These are phyloP conservation scores for Cyclopterus lumpus DNA, from an alignment of 2,797 vertebrate species.

Conservation along the genomic window DNA sequence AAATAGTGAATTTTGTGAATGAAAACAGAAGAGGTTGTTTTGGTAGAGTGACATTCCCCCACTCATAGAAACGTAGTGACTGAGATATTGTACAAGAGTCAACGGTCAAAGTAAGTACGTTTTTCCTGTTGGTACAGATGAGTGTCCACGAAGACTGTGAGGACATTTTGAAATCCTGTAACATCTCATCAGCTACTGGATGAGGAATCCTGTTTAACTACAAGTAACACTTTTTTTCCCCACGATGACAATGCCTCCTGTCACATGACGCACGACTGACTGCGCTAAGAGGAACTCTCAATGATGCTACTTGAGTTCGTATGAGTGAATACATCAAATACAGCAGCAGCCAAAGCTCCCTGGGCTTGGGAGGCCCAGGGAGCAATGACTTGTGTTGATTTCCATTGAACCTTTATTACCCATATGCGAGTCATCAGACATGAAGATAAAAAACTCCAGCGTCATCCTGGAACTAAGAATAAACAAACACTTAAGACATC, in stretches of 20 bases:
- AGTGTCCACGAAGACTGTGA: slow-evolving; percentile 1
- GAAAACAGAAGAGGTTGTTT: background rate
- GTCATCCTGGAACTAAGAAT: slow-evolving; percentile 74
- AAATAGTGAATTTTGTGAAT: background rate
- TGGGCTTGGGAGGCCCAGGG: slow-evolving; percentile 29
- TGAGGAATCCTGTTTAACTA: slow-evolving; percentile 1
- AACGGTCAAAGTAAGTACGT: slow-evolving; percentile 7
- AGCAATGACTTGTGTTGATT: slow-evolving; percentile 18
- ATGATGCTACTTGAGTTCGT: background rate
- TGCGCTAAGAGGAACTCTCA: slow-evolving; percentile 14
- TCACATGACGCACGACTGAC: slow-evolving; percentile 22
- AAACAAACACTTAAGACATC: slow-evolving; percentile 69
- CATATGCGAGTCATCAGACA: slow-evolving; percentile 32
- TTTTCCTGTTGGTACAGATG: background rate
- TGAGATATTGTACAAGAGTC: background rate
- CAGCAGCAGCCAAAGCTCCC: background rate
- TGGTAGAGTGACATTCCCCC: background rate
- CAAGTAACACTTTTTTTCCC: background rate
- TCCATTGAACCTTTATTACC: slow-evolving; percentile 46
- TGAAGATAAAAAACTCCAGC: slow-evolving; percentile 45
- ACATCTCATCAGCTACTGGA: background rate
- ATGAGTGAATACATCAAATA: background rate
- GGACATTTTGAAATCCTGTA: slow-evolving; percentile 17
- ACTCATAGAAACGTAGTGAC: background rate
- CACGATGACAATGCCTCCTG: background rate